Conservation (phyloP, 2,113 vertebrate genomes). For the Capricornis sumatraensis region DNA sequence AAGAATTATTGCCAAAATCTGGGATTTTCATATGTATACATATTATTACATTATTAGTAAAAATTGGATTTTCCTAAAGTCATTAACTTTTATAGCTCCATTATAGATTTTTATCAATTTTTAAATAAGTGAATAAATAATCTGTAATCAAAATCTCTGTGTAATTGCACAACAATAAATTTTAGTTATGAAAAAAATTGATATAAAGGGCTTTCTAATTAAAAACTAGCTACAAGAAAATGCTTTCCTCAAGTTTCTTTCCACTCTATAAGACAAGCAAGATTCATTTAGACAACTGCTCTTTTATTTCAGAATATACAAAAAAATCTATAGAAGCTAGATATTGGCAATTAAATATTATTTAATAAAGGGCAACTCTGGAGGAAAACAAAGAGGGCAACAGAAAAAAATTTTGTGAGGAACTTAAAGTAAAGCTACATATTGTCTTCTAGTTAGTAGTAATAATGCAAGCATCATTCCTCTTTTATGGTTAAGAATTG, state of each 20-base stretch:
- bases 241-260: not conserved
- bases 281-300: not conserved
- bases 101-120: not conserved
- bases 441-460: not conserved
- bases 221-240: slow-evolving; percentile 17
- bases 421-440: not conserved
- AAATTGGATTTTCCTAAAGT: not conserved
- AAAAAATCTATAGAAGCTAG: not conserved
- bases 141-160: not conserved
- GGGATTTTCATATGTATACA: not conserved
- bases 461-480: not conserved
- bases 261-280: slow-evolving; percentile 26
- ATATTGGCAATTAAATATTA: not conserved
- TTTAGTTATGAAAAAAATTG: not conserved
- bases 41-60: not conserved
- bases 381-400: not conserved
- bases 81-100: not conserved
- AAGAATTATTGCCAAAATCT: not conserved
- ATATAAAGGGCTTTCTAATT: slow-evolving; percentile 8
- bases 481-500: not conserved
- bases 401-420: not conserved
- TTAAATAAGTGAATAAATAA: not conserved
- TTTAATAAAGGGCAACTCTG: slow-evolving; percentile 21
- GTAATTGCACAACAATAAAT: not conserved
- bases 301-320: not conserved